These are phyloP conservation scores for Tragulus kanchil DNA, from an alignment of 2,113 vertebrate species.

Conservation along the genomic window DNA sequence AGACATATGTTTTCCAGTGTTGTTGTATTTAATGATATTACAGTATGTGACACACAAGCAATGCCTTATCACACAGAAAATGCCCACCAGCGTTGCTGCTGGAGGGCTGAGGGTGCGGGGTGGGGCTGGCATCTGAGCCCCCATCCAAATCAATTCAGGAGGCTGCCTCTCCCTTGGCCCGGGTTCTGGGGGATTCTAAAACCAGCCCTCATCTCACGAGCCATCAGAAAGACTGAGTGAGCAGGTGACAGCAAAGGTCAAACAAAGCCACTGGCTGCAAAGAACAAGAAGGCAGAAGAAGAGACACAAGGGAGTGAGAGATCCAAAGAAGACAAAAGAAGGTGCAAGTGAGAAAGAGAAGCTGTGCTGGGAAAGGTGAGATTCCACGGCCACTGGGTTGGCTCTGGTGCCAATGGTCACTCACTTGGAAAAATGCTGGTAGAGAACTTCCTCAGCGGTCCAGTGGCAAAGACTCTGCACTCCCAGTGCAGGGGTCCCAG, in stretches of 20 bases:
- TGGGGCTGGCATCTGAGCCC: background rate
- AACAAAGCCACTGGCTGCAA: background rate
- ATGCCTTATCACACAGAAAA: background rate
- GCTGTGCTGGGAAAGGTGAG: background rate
- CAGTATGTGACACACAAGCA: background rate
- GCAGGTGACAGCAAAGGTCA: background rate
- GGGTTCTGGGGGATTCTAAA: background rate
- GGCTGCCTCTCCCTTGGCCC: background rate
- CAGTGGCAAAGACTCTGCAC: background rate
- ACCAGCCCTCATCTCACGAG: background rate
- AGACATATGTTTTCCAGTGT: background rate
- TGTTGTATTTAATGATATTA: background rate
- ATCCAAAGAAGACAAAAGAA: background rate
- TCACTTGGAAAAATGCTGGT: background rate
- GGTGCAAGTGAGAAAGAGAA: background rate
- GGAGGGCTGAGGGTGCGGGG: background rate
- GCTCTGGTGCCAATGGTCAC: background rate
- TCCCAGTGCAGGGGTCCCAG: background rate
- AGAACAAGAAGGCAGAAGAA: background rate
- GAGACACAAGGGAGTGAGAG: background rate
- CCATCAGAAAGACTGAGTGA: background rate
- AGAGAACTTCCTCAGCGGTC: background rate
- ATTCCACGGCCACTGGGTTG: too few species aligned
- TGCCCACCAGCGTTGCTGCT: background rate
- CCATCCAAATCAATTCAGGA: fast-evolving